Evolutionary conservation across 2,888 invertebrate species (phyloP).

Genomic region (Nephrotoma flavescens): DNA sequence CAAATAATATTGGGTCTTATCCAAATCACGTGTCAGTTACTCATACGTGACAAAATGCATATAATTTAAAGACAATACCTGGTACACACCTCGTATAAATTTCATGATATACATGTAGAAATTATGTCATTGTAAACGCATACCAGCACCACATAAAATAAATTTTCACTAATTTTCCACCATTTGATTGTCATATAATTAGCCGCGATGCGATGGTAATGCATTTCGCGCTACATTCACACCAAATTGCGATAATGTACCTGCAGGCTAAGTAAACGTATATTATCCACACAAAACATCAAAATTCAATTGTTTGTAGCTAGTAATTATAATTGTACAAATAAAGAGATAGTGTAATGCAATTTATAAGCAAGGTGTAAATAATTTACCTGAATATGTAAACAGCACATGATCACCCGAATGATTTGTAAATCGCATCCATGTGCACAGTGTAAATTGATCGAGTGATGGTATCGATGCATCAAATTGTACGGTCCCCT

Average conservation of each 20-base stretch:
- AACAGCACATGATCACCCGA: slow-evolving; percentile 68
- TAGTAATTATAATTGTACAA: background rate
- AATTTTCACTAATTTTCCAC: background rate
- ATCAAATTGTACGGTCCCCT: slow-evolving; percentile 56
- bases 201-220: background rate
- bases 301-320: background rate
- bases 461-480: slow-evolving; percentile 56
- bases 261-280: background rate
- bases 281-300: background rate
- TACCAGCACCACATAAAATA: background rate
- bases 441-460: slow-evolving; percentile 71
- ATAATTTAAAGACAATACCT: background rate
- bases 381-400: slow-evolving; percentile 60
- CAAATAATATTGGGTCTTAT: too few species aligned
- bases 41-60: too few species aligned
- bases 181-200: background rate
- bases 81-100: background rate
- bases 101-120: background rate
- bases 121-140: background rate
- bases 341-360: background rate
- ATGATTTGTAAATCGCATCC: slow-evolving; percentile 72
- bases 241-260: background rate
- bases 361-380: background rate
- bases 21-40: too few species aligned
- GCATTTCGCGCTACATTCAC: background rate